These are phyloP conservation scores for Gerris buenoi DNA, from an alignment of 1,140 invertebrate species.

Conservation along the genomic window DNA sequence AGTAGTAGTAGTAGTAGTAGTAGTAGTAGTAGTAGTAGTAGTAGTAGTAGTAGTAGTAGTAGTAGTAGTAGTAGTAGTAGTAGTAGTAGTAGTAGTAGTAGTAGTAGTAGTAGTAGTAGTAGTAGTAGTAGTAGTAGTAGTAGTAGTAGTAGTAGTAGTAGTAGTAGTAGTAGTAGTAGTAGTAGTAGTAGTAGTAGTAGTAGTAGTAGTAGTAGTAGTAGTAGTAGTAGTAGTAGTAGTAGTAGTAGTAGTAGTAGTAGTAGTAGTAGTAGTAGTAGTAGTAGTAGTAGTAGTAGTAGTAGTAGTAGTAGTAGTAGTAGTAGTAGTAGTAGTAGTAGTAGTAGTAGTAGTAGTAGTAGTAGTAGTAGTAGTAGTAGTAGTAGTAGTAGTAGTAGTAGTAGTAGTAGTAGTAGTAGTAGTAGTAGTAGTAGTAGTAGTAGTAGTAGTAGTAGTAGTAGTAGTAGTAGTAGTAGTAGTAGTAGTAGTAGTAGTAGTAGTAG, in stretches of 20 bases:
- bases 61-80: constrained; percentile 4
- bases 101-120: constrained; percentile 4
- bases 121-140: constrained; percentile 4
- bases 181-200: constrained; percentile 6
- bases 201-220: constrained; percentile 6
- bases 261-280: constrained; percentile 1
- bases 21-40: constrained; percentile 3
- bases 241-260: constrained; percentile 4
- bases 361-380: constrained; percentile 1
- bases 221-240: constrained; percentile 6
- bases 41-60: constrained; percentile 5
- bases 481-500: constrained; percentile 1
- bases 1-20: constrained; percentile 4
- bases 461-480: constrained; percentile 1
- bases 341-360: constrained; percentile 1
- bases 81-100: constrained; percentile 3
- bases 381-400: constrained; percentile 1
- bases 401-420: constrained; percentile 1
- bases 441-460: constrained; percentile 1
- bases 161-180: constrained; percentile 5
- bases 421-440: constrained; percentile 1
- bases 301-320: constrained; percentile 1
- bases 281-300: constrained; percentile 1
- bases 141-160: constrained; percentile 4
- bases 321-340: constrained; percentile 1